A percentile compares a stretch with the other conserved stretches of the same genome.
These are phyloP conservation scores for Progne subis DNA, from an alignment of 2,113 vertebrate genomes.

Conservation along the genomic window DNA sequence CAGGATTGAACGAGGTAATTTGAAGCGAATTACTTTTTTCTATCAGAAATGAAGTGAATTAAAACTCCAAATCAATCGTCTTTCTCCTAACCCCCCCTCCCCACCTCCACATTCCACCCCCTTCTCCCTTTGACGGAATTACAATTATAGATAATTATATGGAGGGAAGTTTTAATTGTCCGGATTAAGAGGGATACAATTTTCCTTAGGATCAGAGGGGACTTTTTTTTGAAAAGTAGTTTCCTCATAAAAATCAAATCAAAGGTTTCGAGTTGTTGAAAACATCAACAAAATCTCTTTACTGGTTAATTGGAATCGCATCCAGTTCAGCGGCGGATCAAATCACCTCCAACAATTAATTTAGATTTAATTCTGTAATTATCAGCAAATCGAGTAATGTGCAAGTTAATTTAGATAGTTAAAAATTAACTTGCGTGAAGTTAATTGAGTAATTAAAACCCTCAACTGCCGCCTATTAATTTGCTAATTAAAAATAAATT, in stretches of 20 bases:
- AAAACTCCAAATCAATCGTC: slow-evolving; percentile 99
- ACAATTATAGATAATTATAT: slow-evolving; percentile 99
- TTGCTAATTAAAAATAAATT: slow-evolving; percentile 99
- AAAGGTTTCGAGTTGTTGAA: slow-evolving; percentile 93
- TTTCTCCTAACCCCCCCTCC: slow-evolving; percentile 74
- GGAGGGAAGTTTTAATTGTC: slow-evolving; percentile 99
- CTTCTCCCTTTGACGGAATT: slow-evolving; percentile 94
- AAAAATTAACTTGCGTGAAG: slow-evolving; percentile 99
- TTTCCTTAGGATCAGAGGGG: slow-evolving; percentile 92
- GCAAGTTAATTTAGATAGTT: slow-evolving; percentile 99
- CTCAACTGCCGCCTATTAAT: slow-evolving; percentile 99
- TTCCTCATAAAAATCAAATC: slow-evolving; percentile 95
- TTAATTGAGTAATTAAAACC: slow-evolving; percentile 99
- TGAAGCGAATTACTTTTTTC: slow-evolving; percentile 99
- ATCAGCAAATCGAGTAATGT: slow-evolving; percentile 99
- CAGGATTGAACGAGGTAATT: slow-evolving; percentile 99
- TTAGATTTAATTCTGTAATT: slow-evolving; percentile 99
- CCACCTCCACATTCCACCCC: slow-evolving; percentile 69
- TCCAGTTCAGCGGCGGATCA: slow-evolving; percentile 93
- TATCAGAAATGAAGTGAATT: slow-evolving; percentile 99
- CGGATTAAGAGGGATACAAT: slow-evolving; percentile 95
- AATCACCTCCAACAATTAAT: slow-evolving; percentile 99
- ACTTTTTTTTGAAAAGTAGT: slow-evolving; percentile 87
- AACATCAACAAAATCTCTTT: slow-evolving; percentile 89
- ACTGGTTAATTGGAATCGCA: slow-evolving; percentile 96